Percentiles rank a stretch among this genome's conserved stretches.
Evolutionary conservation across 2,113 vertebrate species (phyloP).

Genomic region (Oostethus manadensis): DNA sequence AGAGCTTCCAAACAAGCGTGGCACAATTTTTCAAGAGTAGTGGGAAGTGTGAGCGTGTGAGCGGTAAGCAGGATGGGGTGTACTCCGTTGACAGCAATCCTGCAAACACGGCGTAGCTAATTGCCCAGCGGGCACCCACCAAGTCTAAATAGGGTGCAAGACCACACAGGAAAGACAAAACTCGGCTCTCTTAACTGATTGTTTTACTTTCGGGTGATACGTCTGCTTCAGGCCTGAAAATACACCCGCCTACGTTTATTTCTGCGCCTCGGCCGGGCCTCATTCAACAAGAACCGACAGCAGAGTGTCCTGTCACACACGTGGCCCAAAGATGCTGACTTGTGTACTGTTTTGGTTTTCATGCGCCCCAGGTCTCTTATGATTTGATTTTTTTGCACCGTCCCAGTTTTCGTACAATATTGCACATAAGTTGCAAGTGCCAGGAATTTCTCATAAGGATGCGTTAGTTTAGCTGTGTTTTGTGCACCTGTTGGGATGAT

Average conservation of each 20-base stretch:
- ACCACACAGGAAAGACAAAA: constrained; percentile 69
- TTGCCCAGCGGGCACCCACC: constrained; percentile 73
- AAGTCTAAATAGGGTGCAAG: constrained; percentile 71
- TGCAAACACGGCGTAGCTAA: constrained; percentile 67
- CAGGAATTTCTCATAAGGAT: too few species aligned
- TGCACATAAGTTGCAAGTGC: too few species aligned
- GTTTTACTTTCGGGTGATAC: constrained; percentile 52
- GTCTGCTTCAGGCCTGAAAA: constrained; percentile 36
- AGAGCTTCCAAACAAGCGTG: too few species aligned
- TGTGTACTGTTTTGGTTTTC: too few species aligned
- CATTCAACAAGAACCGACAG: constrained; percentile 18
- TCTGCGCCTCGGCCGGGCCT: constrained; percentile 10
- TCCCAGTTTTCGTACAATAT: too few species aligned
- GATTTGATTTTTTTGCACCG: too few species aligned
- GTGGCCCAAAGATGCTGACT: neutral
- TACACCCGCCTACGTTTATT: constrained; percentile 29
- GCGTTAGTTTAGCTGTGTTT: too few species aligned
- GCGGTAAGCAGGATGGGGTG: constrained; percentile 62
- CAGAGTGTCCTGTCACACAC: neutral
- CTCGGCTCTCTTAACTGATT: constrained; percentile 47
- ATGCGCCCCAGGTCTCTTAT: too few species aligned
- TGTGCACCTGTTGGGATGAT: too few species aligned
- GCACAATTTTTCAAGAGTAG: constrained; percentile 11
- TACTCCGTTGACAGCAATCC: constrained; percentile 60
- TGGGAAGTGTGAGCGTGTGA: constrained; percentile 40